Percentiles rank a stretch among this genome's conserved stretches.
These are phyloP conservation scores for Platichthys flesus DNA, from an alignment of 2,113 vertebrate species.

Conservation along the genomic window DNA sequence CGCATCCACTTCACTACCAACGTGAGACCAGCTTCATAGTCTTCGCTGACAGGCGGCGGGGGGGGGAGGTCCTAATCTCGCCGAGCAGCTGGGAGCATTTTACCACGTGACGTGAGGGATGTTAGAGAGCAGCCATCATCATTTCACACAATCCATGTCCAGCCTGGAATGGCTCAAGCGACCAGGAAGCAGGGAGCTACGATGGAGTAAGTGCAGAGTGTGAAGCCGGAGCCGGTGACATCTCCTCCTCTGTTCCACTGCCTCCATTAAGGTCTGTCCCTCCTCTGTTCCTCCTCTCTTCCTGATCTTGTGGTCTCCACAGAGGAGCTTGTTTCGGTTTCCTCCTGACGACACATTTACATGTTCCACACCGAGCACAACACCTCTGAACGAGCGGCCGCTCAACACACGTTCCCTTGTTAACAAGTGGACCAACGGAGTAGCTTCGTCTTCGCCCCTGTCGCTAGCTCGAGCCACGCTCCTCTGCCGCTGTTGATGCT, in stretches of 20 bases:
- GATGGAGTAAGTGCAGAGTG: conserved; percentile 68
- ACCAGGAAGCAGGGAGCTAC: conserved; percentile 21
- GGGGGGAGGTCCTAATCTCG: conserved; percentile 75
- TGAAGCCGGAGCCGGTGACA: conserved; percentile 1
- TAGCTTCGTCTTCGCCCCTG: background rate
- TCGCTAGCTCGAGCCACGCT: conserved; percentile 5
- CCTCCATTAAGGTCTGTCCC: conserved; percentile 52
- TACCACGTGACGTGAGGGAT: conserved; percentile 83
- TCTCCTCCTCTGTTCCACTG: background rate
- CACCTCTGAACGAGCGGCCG: accelerated
- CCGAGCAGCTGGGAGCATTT: conserved; percentile 82
- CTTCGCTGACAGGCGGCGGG: conserved; percentile 7
- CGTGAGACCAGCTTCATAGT: conserved; percentile 15
- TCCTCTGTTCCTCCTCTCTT: background rate
- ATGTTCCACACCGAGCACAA: background rate
- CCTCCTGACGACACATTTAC: conserved; percentile 1
- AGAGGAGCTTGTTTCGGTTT: conserved; percentile 34
- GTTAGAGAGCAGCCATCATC: conserved; percentile 82
- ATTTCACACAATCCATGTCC: conserved; percentile 77
- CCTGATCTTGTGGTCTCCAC: conserved; percentile 19
- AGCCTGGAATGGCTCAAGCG: conserved; percentile 53
- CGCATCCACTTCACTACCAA: conserved; percentile 1
- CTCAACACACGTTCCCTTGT: too few relatives aligned
- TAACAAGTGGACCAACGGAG: too few relatives aligned
- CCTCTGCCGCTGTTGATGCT: conserved; percentile 24